phyloP scores from a whole-genome alignment of 2,888 invertebrate genomes.

The Cataglyphis cursor region DNA sequence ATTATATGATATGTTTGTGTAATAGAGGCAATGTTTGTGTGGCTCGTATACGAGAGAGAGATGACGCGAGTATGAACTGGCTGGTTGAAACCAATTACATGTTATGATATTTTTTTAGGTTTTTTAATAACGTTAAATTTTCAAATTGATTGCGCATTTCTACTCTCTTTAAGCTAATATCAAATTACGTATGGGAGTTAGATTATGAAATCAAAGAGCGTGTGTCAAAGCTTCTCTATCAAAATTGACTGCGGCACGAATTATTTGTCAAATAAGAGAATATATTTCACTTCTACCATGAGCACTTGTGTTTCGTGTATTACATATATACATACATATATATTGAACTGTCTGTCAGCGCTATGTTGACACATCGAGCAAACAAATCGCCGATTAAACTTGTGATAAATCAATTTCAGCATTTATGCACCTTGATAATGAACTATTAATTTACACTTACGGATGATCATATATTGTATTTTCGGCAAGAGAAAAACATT shows the following conservation, averaged over 20 bases:
- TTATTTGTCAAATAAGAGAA: conserved; percentile 3
- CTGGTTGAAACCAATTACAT: conserved; percentile 69
- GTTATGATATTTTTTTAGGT: conserved; percentile 64
- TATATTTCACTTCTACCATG: neutral
- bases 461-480: neutral
- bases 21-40: conserved; percentile 39
- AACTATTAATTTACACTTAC: conserved; percentile 1
- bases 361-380: neutral
- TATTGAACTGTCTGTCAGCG: neutral
- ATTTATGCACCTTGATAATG: conserved; percentile 9
- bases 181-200: conserved; percentile 1
- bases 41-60: conserved; percentile 47
- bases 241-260: neutral
- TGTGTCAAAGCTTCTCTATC: neutral
- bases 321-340: neutral
- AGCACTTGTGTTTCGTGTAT: neutral
- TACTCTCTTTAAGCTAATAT: neutral
- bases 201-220: neutral
- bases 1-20: conserved; percentile 35
- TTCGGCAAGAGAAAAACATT: neutral
- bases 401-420: neutral
- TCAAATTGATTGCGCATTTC: neutral
- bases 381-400: neutral
- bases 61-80: conserved; percentile 36
- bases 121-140: conserved; percentile 51